Evolutionary conservation across 2,113 vertebrate species (phyloP).

Genomic region (Meles meles): DNA sequence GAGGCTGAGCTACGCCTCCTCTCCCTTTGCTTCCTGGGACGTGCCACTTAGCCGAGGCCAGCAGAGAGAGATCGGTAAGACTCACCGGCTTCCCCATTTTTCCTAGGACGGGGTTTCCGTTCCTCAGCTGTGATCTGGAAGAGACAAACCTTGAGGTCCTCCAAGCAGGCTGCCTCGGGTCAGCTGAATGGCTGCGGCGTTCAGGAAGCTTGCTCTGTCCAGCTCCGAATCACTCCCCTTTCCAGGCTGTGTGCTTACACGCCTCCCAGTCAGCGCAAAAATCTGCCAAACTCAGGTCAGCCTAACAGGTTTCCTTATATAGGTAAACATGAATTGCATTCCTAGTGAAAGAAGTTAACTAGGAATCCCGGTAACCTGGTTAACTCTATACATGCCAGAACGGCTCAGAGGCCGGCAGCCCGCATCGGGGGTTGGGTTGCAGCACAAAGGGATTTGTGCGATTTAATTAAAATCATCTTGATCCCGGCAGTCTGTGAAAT

Average conservation of each 20-base stretch:
- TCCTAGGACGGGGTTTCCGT: constrained; percentile 35
- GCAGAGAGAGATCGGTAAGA: constrained; percentile 39
- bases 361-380: constrained; percentile 71
- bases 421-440: fast-evolving
- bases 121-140: constrained; percentile 47
- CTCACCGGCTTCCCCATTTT: constrained; percentile 84
- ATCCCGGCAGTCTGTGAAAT: constrained; percentile 39
- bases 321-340: constrained; percentile 84
- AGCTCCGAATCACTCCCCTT: constrained; percentile 69
- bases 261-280: constrained; percentile 65
- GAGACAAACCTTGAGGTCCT: constrained; percentile 41
- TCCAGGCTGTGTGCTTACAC: constrained; percentile 68
- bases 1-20: not conserved
- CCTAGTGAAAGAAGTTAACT: constrained; percentile 76
- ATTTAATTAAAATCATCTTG: constrained; percentile 51
- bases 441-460: constrained; percentile 7
- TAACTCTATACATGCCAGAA: constrained; percentile 80
- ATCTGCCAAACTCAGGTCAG: constrained; percentile 69
- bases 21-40: constrained; percentile 26
- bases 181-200: constrained; percentile 70
- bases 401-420: not conserved
- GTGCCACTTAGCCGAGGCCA: constrained; percentile 33
- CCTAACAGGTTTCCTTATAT: constrained; percentile 87
- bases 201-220: constrained; percentile 75
- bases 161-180: constrained; percentile 44